Evolutionary conservation across 2,888 invertebrate species (phyloP).

Genomic region (Neria commutata): DNA sequence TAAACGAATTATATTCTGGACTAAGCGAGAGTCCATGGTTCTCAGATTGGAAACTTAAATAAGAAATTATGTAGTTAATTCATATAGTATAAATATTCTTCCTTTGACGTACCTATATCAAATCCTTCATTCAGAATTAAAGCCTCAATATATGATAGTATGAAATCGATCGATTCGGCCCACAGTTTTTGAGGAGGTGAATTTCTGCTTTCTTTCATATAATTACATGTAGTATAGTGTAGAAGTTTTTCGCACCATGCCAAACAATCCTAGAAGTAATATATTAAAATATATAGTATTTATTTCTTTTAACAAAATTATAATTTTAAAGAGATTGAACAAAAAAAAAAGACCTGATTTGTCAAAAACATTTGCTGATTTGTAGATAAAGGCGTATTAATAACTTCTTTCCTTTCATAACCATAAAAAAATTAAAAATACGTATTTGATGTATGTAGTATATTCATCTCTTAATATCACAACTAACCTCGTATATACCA

Average conservation of each 20-base stretch:
- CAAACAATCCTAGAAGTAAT: constrained; percentile 73
- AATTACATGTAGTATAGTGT: constrained; percentile 74
- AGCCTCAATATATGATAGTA: constrained; percentile 62
- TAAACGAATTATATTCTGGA: constrained; percentile 76
- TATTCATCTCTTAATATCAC: no score
- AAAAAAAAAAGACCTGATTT: no score
- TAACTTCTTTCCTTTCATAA: no score
- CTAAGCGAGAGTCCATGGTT: constrained; percentile 66
- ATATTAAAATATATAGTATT: neutral
- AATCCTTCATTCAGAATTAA: constrained; percentile 66
- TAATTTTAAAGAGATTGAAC: no score
- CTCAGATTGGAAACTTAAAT: neutral
- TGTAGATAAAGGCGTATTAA: no score
- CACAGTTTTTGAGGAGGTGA: constrained; percentile 62
- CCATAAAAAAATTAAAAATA: no score
- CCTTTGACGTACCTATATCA: constrained; percentile 61
- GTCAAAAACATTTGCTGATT: no score
- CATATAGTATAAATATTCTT: neutral
- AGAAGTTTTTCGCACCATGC: constrained; percentile 79
- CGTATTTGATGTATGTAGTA: no score
- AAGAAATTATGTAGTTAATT: neutral
- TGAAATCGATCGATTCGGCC: constrained; percentile 61
- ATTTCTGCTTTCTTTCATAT: constrained; percentile 63
- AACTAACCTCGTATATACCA: constrained; percentile 25
- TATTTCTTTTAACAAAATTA: neutral